phyloP scores from a whole-genome alignment of 1,140 invertebrate species.

The Liolophura sinensis region DNA sequence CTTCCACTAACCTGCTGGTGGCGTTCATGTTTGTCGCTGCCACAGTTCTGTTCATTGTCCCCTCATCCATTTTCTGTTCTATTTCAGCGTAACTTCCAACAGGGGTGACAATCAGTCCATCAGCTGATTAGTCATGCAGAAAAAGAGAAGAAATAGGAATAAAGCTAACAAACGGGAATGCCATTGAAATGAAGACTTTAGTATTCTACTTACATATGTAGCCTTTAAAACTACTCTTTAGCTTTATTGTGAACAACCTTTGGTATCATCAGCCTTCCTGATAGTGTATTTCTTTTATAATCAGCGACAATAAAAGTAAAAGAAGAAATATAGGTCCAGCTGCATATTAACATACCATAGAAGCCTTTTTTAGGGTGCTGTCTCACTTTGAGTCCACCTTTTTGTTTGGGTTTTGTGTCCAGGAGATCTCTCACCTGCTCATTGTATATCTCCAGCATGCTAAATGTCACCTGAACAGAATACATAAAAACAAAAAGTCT shows the following conservation, averaged over 20 bases:
- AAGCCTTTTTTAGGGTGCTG: constrained; percentile 70
- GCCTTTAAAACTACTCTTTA: too few species aligned
- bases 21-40: constrained; percentile 71
- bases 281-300: too few species aligned
- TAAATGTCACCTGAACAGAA: constrained; percentile 62
- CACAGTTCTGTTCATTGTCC: constrained; percentile 67
- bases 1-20: constrained; percentile 59
- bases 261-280: neutral
- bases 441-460: constrained; percentile 72
- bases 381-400: constrained; percentile 64
- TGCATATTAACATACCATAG: constrained; percentile 60
- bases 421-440: constrained; percentile 67
- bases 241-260: neutral
- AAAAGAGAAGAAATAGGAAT: neutral
- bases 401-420: constrained; percentile 55
- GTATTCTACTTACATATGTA: too few species aligned
- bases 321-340: neutral
- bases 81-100: constrained; percentile 65
- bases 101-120: constrained; percentile 61
- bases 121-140: constrained; percentile 56
- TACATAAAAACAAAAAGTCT: neutral
- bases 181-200: neutral
- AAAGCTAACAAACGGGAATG: neutral
- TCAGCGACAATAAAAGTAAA: too few species aligned
- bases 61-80: constrained; percentile 65